phyloP scores from a whole-genome alignment of 2,113 vertebrate species.

The Mohoua ochrocephala region DNA sequence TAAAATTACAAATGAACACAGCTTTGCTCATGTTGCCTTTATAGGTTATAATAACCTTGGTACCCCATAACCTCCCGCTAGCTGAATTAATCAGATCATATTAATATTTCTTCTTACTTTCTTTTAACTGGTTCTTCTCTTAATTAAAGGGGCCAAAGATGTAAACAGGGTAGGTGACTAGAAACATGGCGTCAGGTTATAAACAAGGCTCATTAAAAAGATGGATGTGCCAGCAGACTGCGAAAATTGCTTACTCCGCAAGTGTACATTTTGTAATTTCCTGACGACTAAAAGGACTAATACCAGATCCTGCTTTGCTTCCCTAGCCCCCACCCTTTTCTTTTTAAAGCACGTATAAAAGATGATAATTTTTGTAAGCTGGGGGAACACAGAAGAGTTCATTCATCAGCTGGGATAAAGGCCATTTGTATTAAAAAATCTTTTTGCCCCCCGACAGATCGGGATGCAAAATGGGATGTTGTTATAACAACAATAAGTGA shows the following conservation, averaged over 20 bases:
- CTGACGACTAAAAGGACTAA: conserved; percentile 81
- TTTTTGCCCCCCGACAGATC: neutral
- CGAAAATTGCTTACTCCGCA: conserved; percentile 85
- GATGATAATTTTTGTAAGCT: conserved; percentile 79
- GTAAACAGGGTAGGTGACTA: conserved; percentile 85
- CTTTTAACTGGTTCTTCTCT: conserved; percentile 86
- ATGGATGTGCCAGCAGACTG: conserved; percentile 81
- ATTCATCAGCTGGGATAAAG: conserved; percentile 72
- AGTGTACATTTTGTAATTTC: conserved; percentile 84
- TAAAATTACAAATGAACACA: conserved; percentile 86
- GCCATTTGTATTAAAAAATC: conserved; percentile 38
- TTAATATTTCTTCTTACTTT: conserved; percentile 86
- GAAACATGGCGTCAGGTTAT: conserved; percentile 80
- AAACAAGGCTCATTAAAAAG: conserved; percentile 92
- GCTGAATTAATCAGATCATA: conserved; percentile 88
- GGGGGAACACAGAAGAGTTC: conserved; percentile 53
- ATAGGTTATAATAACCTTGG: conserved; percentile 89
- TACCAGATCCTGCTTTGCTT: conserved; percentile 70
- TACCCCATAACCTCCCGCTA: conserved; percentile 86
- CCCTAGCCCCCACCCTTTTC: conserved; percentile 50
- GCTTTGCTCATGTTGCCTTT: conserved; percentile 82
- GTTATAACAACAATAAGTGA: neutral
- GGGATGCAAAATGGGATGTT: neutral
- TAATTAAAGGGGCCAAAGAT: conserved; percentile 89
- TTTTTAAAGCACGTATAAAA: conserved; percentile 73